A percentile compares a stretch with the other conserved stretches of the same genome.
phyloP scores from a whole-genome alignment of 2,113 vertebrate species.

The Kryptolebias marmoratus region DNA sequence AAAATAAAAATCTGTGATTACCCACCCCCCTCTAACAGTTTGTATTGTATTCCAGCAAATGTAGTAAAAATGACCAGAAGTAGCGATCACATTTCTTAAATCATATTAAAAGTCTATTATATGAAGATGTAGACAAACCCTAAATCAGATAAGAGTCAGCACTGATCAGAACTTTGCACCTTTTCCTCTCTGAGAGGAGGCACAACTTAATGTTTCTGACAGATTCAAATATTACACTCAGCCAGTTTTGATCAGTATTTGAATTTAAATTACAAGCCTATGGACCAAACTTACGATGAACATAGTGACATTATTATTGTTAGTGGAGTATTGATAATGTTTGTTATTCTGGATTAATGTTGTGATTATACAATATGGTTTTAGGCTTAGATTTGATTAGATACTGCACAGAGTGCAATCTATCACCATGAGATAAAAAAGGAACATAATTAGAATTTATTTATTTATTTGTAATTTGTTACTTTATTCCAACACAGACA shows the following conservation, averaged over 20 bases:
- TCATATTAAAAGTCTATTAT: neutral
- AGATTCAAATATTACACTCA: neutral
- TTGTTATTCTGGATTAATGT: conserved; percentile 15
- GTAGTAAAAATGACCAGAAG: neutral
- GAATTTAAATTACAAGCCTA: conserved; percentile 31
- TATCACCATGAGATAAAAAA: too few species aligned
- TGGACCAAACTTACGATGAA: conserved; percentile 20
- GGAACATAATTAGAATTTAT: neutral
- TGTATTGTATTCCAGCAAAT: neutral
- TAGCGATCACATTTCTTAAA: neutral
- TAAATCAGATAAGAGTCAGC: neutral
- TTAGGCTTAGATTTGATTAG: neutral
- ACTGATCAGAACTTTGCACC: conserved; percentile 12
- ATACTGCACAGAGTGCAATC: too few species aligned
- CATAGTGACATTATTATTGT: neutral
- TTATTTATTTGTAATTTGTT: neutral
- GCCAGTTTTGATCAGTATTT: neutral
- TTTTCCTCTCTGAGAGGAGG: conserved; percentile 14
- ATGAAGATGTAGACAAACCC: too few species aligned
- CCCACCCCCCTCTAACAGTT: too few species aligned
- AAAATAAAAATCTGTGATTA: too few species aligned
- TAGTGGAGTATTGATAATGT: neutral
- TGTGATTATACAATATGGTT: conserved; percentile 1
- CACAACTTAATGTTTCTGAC: conserved; percentile 19
- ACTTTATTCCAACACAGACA: neutral